Base-by-base conservation (phyloP, 2,113 vertebrate species). In the Albula glossodonta region DNA sequence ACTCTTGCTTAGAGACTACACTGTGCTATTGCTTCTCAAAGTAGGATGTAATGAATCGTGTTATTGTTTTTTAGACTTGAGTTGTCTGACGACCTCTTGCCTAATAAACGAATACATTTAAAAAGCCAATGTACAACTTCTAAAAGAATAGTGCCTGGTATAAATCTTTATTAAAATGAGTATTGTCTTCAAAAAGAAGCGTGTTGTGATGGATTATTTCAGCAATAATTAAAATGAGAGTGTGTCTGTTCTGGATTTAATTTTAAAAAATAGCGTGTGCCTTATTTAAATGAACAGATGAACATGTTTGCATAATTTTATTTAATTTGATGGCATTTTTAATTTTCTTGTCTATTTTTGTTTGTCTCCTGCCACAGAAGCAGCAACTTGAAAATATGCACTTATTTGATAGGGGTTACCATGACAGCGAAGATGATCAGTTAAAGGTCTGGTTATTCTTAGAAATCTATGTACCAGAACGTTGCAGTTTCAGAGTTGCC, bases 121-220 rank as follows among this genome's bases (percentile, higher is more conserved):
- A 49, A 89, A 91, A 92, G 92, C 91, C 52, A 89, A 87, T 85
- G 84, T 85, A 80, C 60, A 31, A 63, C 56, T 51, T 80, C 48
- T 80, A 22, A 50, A 82, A 82, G 86, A 93, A 90, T 91, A 94
- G 93, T 94, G 94, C 94, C 93, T 94, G 90, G 94, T 93, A 90
- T 85, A 93, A 31, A 91, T 88, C 85, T 94, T 92, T 92, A 85
- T 84, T 78, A 83, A 88, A 85, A 87, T 87, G 66, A 83, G 66
- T 82, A 89, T 89, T 91, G 51, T 91, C 88, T 90, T 88, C 31
- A 87, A 85, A 31, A 51, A 66, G 0, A 77, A n/a, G 56, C 78
- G 48, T 85, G 63, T 17, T 88, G 57, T 83, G 15, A 6, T 83
- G 22, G 50, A 81, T 81, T 81, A 51, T 70, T 70, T 70, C 63